Conservation (phyloP, 1,140 invertebrate species). For the Sitobion miscanthi region DNA sequence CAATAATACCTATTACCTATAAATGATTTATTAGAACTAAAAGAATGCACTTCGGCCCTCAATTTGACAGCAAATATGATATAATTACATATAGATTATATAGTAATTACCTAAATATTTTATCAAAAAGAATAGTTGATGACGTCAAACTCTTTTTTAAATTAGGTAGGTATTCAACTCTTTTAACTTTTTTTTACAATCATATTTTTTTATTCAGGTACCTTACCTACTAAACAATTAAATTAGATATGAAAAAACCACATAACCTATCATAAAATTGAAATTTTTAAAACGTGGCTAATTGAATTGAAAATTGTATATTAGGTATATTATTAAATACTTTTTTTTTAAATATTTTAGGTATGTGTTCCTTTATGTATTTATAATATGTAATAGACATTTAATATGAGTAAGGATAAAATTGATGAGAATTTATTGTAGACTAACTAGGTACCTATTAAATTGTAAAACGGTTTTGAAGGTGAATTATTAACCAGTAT, state of each 20-base stretch:
- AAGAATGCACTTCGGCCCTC: background rate
- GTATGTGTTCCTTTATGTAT: background rate
- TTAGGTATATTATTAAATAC: background rate
- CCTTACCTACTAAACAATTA: background rate
- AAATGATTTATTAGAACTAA: constrained; percentile 13
- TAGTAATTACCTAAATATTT: constrained; percentile 6
- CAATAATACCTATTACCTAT: background rate
- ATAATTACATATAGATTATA: background rate
- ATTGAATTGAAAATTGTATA: background rate
- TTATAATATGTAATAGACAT: background rate
- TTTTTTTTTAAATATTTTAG: background rate
- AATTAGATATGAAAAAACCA: background rate
- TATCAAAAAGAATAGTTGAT: background rate
- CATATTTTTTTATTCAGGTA: background rate
- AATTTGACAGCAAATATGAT: constrained; percentile 12
- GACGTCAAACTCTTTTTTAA: constrained; percentile 2
- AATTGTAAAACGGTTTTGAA: background rate
- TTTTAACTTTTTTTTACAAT: too few relatives aligned
- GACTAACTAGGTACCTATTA: too few relatives aligned
- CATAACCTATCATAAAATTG: background rate
- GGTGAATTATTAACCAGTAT: background rate
- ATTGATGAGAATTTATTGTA: too few relatives aligned
- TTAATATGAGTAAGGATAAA: background rate
- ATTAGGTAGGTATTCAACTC: background rate
- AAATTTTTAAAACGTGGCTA: background rate